A percentile compares a stretch with the other conserved stretches of the same genome.
Conservation (phyloP, 2,797 vertebrate species). For the Sebastiscus tertius region DNA sequence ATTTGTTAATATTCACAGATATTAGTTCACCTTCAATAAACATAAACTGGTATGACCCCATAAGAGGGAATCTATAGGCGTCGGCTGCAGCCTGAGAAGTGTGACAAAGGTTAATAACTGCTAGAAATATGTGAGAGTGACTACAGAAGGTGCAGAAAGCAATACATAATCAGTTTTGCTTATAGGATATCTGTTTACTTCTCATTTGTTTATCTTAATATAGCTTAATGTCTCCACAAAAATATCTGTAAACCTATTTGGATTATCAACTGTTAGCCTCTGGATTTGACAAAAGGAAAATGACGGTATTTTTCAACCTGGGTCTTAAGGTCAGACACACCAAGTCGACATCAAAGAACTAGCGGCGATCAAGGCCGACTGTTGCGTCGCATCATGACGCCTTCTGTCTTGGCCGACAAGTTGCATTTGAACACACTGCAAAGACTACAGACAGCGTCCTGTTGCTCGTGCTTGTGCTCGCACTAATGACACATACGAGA, state of each 20-base stretch:
- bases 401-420: no score
- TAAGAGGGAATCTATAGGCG: constrained; percentile 25
- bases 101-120: constrained; percentile 49
- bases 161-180: constrained; percentile 15
- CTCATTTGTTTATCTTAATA: not conserved
- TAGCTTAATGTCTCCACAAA: not conserved
- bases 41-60: constrained; percentile 27
- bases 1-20: constrained; percentile 9
- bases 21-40: constrained; percentile 41
- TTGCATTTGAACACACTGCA: no score
- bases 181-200: not conserved
- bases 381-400: no score
- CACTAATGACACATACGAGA: no score
- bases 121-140: constrained; percentile 37
- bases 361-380: no score
- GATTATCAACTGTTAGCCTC: not conserved
- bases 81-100: constrained; percentile 23
- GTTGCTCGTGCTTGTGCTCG: no score
- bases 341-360: no score
- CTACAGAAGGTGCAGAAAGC: not conserved
- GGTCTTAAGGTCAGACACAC: not conserved
- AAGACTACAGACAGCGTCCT: no score
- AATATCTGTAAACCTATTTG: not conserved
- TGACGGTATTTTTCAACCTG: not conserved
- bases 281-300: not conserved